phyloP scores from a whole-genome alignment of 2,113 vertebrate genomes.

The Neolamprologus modestus region DNA sequence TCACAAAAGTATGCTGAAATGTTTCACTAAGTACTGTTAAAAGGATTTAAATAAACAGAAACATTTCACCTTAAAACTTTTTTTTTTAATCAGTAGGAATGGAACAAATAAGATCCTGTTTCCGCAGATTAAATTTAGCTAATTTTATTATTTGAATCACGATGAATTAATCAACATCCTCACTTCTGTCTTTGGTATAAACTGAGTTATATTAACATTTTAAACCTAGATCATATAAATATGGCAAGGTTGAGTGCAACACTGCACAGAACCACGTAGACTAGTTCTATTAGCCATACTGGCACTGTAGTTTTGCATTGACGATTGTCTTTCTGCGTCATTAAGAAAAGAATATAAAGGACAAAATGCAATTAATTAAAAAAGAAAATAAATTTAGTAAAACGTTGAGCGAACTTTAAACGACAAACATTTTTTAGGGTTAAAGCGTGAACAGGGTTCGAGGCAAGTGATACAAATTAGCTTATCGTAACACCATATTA shows the following conservation, averaged over 20 bases:
- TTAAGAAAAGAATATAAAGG: not conserved
- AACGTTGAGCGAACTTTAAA: not conserved
- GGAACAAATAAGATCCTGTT: not conserved
- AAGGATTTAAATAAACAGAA: not conserved
- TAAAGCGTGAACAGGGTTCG: no score
- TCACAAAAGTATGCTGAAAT: not conserved
- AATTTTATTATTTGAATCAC: not conserved
- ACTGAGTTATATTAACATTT: not conserved
- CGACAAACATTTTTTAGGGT: not conserved
- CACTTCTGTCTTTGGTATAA: not conserved
- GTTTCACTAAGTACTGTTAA: not conserved
- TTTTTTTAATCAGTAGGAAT: not conserved
- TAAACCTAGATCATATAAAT: not conserved
- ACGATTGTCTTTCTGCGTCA: not conserved
- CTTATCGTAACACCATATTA: not conserved
- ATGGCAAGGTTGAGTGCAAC: not conserved
- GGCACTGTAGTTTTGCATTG: not conserved
- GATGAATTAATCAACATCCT: not conserved
- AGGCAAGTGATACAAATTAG: not conserved
- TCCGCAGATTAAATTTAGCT: not conserved
- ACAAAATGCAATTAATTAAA: not conserved
- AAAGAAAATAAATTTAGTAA: not conserved
- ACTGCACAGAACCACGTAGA: not conserved
- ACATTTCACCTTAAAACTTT: not conserved
- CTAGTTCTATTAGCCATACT: not conserved